Percentiles rank a stretch among this genome's conserved stretches.
Conservation (phyloP, 2,888 invertebrate genomes). For the Lissocephala sabroskyi region DNA sequence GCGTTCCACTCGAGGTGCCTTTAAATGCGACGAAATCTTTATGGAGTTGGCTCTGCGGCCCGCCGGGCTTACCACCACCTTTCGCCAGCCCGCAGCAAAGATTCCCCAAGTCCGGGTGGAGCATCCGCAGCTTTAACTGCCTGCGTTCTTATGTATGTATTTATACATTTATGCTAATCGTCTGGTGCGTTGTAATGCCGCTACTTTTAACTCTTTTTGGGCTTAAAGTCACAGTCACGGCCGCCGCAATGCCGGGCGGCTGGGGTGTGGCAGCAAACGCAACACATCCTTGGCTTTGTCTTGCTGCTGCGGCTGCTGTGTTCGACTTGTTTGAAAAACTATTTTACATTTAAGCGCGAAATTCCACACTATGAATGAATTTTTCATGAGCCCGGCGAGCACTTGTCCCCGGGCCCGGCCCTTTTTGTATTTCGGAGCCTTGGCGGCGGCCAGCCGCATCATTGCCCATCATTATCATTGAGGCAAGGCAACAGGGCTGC, state of each 20-base stretch:
- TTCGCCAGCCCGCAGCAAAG: no score
- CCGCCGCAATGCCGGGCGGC: no score
- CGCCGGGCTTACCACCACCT: no score
- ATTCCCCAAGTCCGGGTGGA: no score
- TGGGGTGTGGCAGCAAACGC: no score
- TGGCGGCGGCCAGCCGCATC: constrained; percentile 11
- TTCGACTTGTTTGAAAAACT: constrained; percentile 65
- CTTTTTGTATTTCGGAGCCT: constrained; percentile 13
- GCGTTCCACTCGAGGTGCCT: constrained; percentile 63
- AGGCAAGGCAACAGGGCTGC: not conserved
- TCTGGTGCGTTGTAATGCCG: constrained; percentile 62
- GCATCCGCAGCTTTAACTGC: constrained; percentile 14
- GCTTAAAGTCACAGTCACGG: not conserved
- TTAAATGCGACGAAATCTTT: constrained; percentile 63
- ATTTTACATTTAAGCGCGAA: constrained; percentile 65
- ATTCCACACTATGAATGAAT: constrained; percentile 65
- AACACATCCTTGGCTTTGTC: constrained; percentile 3
- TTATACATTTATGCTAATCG: constrained; percentile 64
- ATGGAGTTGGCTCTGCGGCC: constrained; percentile 31
- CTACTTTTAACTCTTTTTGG: constrained; percentile 54
- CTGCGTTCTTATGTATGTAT: constrained; percentile 35
- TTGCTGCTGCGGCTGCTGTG: constrained; percentile 32
- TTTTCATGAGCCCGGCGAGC: constrained; percentile 43
- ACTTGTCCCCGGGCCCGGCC: constrained; percentile 36
- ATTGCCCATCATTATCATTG: constrained; percentile 52